Base-by-base conservation (phyloP, 1,140 invertebrate genomes). In the Bombus confusus region DNA sequence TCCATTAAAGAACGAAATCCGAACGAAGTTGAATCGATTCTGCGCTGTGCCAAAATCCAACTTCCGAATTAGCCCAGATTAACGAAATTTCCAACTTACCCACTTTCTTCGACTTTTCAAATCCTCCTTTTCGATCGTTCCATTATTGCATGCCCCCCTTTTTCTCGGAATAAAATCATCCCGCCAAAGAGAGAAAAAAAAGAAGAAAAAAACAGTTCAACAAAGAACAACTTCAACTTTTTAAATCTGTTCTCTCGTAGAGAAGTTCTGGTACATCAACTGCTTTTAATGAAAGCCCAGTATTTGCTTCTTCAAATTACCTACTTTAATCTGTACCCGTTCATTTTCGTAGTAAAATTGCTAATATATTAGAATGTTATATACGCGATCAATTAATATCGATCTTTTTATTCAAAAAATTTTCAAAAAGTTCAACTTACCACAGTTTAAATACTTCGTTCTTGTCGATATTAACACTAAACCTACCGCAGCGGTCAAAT, bases 1-100 rank as follows among this genome's bases (percentile, higher is more conserved):
- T 39, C n/a, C 43, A 37, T 74, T 62, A 75, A 82, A 66, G 75
- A 76, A 77, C 64, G 75, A 77, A 83, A 76, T 83, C 62, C n/a
- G 73, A 39, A 68, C 47, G 64, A 68, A 77, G 43, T 68, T 8
- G 15, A 76, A 83, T 77, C 41, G 59, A 68, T n/a, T n/a, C 62
- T 28, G 3, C 3, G 10, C 41, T 31, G 34, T 6, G 72, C 31
- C 80, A 64, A 68, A 66, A 71, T 37, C 66, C 31, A 28, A 4
- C 22, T 12, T 22, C 34, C 39, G 52, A 62, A 68, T 83, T 83
- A 83, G 47, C 43, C 25, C 8, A 68, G 41, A 66, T 83, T 77
- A 83, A 76, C 31, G 34, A 74, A 66, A 83, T 83, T 76, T 83
- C 72, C 25, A 76, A 68, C 15, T 83, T 66, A 13, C 8, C n/a